Evolutionary conservation across 2,797 vertebrate species (phyloP), one percentile per base, ranked within the genome.

Genomic region (Lemur catta): DNA sequence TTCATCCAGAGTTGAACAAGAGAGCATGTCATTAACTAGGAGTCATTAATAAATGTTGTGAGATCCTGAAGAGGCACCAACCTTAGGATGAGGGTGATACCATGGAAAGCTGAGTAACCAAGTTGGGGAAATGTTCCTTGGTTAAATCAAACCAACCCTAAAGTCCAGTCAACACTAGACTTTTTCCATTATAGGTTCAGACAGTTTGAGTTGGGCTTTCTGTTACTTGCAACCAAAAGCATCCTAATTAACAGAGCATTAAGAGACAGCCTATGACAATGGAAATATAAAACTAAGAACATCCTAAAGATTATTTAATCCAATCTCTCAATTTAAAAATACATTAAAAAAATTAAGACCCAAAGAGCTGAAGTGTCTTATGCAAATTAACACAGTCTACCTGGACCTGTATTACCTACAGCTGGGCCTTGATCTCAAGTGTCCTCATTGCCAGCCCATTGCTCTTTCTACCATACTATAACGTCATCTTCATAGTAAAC

Each of bases 241-340:
- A 63, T 43, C 35, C 52, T n/a, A 74, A 80, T 92, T 87, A 76
- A 55, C 24, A 35, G 18, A 84, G 15, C 41, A 75, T 61, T 33
- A 43, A 71, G 50, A 88, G 35, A 89, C 0, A 38, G 30, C 33
- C 12, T 79, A 8, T 18, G 30, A 91, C 30, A 55, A 69, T 35
- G 12, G 74, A 81, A 78, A 55, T 84, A 92, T 76, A 88, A 95
- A 76, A 81, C 85, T 55, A 50, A 84, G 67, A 71, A 43, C n/a
- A 69, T 35, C 26, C 22, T 43, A 55, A 48, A 81, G 33, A 46
- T 63, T 57, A 71, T 50, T 91, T 72, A 84, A 61, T 59, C 28
- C 13, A 33, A 91, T 43, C 14, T 80, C 50, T 61, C 35, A 33
- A 69, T 93, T 95, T 61, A 75, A 95, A 93, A 89, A 43, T 80